Conservation (phyloP, 2,888 invertebrate genomes). For the Epinotia brunnichana region DNA sequence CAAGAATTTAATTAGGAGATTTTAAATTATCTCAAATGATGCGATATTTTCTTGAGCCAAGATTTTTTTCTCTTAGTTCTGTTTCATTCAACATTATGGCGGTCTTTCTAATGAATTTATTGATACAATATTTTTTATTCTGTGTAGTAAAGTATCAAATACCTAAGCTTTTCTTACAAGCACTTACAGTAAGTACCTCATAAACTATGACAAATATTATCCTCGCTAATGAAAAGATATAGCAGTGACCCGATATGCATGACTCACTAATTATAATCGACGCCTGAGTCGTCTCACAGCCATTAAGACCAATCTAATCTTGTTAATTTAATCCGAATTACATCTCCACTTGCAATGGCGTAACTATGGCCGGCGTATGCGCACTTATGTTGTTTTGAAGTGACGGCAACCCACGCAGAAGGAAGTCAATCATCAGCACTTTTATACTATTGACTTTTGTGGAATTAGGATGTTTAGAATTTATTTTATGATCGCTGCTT, state of each 20-base stretch:
- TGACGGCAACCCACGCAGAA: slow-evolving; percentile 46
- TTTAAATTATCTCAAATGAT: too few relatives aligned
- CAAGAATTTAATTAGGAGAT: too few relatives aligned
- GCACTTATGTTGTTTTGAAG: slow-evolving; percentile 20
- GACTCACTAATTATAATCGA: slow-evolving; percentile 81
- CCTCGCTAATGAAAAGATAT: slow-evolving; percentile 33
- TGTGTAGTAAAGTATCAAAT: background rate
- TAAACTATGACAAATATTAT: slow-evolving; percentile 33
- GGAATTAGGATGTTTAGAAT: slow-evolving; percentile 49
- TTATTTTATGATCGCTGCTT: slow-evolving; percentile 41
- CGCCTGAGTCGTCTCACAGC: slow-evolving; percentile 78
- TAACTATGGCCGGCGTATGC: slow-evolving; percentile 5
- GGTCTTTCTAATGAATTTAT: too few relatives aligned
- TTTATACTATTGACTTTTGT: slow-evolving; percentile 52
- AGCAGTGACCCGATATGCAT: slow-evolving; percentile 59
- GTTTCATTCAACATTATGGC: too few relatives aligned
- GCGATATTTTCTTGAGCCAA: too few relatives aligned
- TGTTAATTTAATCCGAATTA: slow-evolving; percentile 69
- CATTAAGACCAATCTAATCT: slow-evolving; percentile 82
- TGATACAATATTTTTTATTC: too few relatives aligned
- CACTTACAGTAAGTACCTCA: slow-evolving; percentile 1
- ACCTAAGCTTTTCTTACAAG: background rate
- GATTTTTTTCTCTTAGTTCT: too few relatives aligned
- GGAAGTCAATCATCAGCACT: slow-evolving; percentile 48
- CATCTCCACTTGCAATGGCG: slow-evolving; percentile 18